A percentile compares a stretch with the other conserved stretches of the same genome.
Conservation (phyloP, 2,797 vertebrate species). For the Cryptoprocta ferox region DNA sequence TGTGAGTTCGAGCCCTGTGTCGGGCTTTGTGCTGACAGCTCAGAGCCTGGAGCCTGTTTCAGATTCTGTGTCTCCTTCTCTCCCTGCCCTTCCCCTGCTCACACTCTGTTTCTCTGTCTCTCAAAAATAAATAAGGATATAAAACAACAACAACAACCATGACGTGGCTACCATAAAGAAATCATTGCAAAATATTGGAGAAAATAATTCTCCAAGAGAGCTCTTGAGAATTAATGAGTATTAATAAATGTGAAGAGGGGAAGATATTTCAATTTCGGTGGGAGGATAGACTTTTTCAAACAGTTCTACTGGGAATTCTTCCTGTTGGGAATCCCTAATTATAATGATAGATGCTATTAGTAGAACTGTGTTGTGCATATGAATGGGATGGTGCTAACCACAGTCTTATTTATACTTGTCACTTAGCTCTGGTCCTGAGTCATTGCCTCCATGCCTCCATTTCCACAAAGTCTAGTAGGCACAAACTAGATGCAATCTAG, state of each 20-base stretch:
- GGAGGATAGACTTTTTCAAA: not conserved
- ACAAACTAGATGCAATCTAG: not conserved
- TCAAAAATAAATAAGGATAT: too few relatives aligned
- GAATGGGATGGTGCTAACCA: not conserved
- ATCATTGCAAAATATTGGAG: conserved; percentile 16
- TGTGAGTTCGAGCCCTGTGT: too few relatives aligned
- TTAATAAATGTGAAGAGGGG: conserved; percentile 7
- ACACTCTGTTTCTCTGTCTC: too few relatives aligned
- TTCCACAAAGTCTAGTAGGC: not conserved
- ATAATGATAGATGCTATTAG: not conserved
- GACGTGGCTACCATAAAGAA: not conserved
- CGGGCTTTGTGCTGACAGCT: too few relatives aligned
- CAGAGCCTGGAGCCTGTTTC: too few relatives aligned
- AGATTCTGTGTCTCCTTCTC: too few relatives aligned
- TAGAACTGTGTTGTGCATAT: not conserved
- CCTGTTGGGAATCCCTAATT: not conserved
- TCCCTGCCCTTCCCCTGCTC: too few relatives aligned
- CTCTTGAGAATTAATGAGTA: not conserved
- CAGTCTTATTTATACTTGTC: not conserved
- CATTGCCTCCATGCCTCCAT: not conserved
- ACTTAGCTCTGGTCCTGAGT: not conserved
- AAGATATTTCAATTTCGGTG: conserved; percentile 11
- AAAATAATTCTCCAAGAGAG: conserved; percentile 16
- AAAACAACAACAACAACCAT: not conserved
- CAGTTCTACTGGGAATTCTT: not conserved